phyloP scores from a whole-genome alignment of 2,797 vertebrate genomes.

The Numenius phaeopus region DNA sequence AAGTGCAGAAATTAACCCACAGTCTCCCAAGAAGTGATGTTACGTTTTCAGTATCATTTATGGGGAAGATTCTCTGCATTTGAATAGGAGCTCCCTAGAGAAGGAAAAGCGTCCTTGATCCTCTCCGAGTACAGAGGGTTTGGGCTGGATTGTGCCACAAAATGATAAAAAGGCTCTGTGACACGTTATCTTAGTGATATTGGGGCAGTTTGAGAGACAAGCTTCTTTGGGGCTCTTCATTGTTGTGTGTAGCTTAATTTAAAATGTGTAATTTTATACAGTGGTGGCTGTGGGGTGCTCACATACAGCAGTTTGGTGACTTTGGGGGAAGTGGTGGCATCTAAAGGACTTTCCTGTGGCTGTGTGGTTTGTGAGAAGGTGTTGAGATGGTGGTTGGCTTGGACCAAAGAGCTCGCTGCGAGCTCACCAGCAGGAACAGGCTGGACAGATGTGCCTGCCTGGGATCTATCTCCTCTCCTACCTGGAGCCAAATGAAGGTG shows the following conservation, averaged over 20 bases:
- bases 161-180: background rate
- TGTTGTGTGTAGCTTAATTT: fast-evolving
- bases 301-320: fast-evolving
- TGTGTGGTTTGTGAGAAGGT: background rate
- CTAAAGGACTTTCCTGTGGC: background rate
- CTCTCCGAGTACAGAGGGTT: background rate
- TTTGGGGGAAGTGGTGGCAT: too few species aligned
- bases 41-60: background rate
- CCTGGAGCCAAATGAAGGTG: background rate
- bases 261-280: background rate
- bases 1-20: background rate
- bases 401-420: background rate
- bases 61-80: background rate
- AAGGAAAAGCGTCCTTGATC: background rate
- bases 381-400: background rate
- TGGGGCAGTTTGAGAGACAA: background rate
- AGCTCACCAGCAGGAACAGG: background rate
- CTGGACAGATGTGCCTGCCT: background rate
- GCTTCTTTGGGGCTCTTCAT: background rate
- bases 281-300: fast-evolving
- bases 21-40: background rate
- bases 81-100: background rate
- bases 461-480: background rate
- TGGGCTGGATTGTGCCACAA: background rate
- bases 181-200: fast-evolving